Percentiles rank a stretch among this genome's conserved stretches.
Evolutionary conservation across 2,888 invertebrate species (phyloP).

Genomic region (Ephialtes manifestator): DNA sequence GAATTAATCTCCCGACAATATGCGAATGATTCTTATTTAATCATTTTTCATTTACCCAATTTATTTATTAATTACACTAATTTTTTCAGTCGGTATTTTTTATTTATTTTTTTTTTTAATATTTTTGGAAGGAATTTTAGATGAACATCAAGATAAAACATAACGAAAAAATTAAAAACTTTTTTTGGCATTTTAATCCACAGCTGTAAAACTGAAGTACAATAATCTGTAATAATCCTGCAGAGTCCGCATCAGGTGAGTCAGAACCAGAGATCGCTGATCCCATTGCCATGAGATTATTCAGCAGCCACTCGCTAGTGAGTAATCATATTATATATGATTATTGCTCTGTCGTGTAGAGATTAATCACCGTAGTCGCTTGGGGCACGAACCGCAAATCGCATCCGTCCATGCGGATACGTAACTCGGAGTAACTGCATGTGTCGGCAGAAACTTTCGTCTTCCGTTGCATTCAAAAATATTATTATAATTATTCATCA

Average conservation of each 20-base stretch:
- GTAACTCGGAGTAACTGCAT: neutral
- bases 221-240: neutral
- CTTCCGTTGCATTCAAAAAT: slow-evolving; percentile 10
- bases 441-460: neutral
- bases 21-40: too few relatives aligned
- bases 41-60: too few relatives aligned
- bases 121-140: too few relatives aligned
- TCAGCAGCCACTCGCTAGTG: slow-evolving; percentile 46
- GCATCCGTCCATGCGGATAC: slow-evolving; percentile 4
- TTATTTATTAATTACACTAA: too few relatives aligned
- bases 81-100: too few relatives aligned
- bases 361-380: slow-evolving; percentile 55
- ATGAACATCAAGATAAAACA: too few relatives aligned
- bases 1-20: too few relatives aligned
- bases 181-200: neutral
- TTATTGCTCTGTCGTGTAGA: slow-evolving; percentile 19
- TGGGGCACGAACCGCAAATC: neutral
- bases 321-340: slow-evolving; percentile 59
- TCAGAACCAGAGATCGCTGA: slow-evolving; percentile 57
- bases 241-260: slow-evolving; percentile 44
- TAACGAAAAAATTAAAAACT: neutral
- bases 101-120: too few relatives aligned
- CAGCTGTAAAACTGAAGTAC: neutral
- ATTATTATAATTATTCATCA: neutral
- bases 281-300: slow-evolving; percentile 52